These are phyloP conservation scores for Pseudopodoces humilis DNA, from an alignment of 2,113 vertebrate genomes.

Conservation along the genomic window DNA sequence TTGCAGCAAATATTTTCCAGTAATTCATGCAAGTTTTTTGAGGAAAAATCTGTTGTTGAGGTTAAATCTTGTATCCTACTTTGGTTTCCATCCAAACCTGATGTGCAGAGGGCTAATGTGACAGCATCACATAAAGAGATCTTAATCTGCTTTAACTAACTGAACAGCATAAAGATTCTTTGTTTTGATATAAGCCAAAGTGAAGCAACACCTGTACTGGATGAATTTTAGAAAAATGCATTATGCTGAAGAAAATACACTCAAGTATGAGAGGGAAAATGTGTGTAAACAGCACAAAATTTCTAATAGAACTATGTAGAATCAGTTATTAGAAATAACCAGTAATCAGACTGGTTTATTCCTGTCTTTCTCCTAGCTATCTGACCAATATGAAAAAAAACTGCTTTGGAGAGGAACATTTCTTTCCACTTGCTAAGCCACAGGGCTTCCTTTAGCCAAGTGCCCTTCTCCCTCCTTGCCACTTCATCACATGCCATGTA, in stretches of 20 bases:
- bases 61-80: slow-evolving; percentile 7
- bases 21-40: neutral
- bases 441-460: neutral
- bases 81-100: neutral
- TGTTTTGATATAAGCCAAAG: neutral
- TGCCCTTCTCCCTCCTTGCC: neutral
- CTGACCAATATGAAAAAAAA: neutral
- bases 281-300: neutral
- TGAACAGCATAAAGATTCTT: neutral
- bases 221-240: neutral
- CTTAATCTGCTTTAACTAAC: neutral
- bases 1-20: neutral
- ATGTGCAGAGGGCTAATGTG: neutral
- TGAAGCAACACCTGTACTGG: neutral
- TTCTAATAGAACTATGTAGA: neutral
- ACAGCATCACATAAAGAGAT: neutral
- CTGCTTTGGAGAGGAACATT: neutral
- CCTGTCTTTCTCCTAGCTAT: neutral
- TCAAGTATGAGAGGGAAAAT: neutral
- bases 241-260: neutral
- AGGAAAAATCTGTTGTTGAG: neutral
- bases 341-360: neutral
- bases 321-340: neutral
- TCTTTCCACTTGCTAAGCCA: neutral
- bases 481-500: neutral